Conservation (phyloP, 2,797 vertebrate genomes). For the Hemitrygon akajei region DNA sequence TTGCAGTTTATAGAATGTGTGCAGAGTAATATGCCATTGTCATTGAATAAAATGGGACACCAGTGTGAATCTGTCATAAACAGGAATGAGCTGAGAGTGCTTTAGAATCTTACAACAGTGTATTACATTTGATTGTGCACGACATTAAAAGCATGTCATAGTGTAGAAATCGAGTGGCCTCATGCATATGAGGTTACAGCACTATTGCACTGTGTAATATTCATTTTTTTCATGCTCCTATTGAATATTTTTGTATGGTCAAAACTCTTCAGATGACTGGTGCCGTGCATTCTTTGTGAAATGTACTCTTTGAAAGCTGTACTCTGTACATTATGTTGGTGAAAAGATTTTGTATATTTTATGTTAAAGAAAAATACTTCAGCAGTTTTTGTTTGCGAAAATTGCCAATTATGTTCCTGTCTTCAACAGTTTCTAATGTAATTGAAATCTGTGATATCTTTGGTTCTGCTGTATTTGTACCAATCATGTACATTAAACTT, state of each 20-base stretch:
- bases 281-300: constrained; percentile 53
- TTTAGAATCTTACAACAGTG: constrained; percentile 26
- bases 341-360: constrained; percentile 54
- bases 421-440: constrained; percentile 60
- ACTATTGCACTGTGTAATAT: constrained; percentile 48
- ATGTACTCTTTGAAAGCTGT: constrained; percentile 53
- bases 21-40: not conserved
- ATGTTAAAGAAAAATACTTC: constrained; percentile 54
- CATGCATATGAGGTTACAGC: constrained; percentile 46
- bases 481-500: constrained; percentile 35
- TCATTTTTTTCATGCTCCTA: constrained; percentile 49
- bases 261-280: constrained; percentile 46
- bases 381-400: constrained; percentile 47
- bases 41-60: not conserved
- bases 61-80: not conserved
- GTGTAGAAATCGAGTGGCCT: constrained; percentile 45
- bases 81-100: constrained; percentile 9
- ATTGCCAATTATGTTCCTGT: constrained; percentile 52
- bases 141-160: constrained; percentile 41
- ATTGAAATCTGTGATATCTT: constrained; percentile 55
- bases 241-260: constrained; percentile 48
- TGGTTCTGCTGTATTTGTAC: constrained; percentile 58
- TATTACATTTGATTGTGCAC: constrained; percentile 45
- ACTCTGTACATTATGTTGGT: constrained; percentile 53
- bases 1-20: constrained; percentile 26